phyloP scores from a whole-genome alignment of 92 coral and sea anemone genomes.

The Epizoanthus illoricatus region DNA sequence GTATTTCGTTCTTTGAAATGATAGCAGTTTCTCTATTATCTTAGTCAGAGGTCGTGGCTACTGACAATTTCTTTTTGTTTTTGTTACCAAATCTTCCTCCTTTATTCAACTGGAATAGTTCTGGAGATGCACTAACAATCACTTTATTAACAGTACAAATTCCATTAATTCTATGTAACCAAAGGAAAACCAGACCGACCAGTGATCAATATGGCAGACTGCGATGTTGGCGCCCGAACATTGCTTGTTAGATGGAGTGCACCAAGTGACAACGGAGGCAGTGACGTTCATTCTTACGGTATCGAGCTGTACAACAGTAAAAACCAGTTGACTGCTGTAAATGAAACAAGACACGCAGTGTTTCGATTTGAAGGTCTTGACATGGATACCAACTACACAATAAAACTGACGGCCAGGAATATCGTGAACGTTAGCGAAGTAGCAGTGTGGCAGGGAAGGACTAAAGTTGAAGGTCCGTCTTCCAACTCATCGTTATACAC shows the following conservation, averaged over 20 bases:
- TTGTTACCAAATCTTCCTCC: no score
- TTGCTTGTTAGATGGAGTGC: constrained; percentile 10
- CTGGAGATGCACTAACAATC: no score
- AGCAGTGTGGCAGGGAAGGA: background rate
- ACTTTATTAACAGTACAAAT: no score
- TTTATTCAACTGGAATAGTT: no score
- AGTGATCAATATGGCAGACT: background rate
- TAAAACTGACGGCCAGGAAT: constrained; percentile 25
- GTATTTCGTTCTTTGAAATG: no score
- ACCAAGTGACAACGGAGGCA: constrained; percentile 24
- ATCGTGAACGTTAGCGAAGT: background rate
- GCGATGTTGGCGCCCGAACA: background rate
- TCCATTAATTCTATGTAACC: background rate
- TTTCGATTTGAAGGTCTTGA: constrained; percentile 18
- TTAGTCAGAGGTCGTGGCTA: no score
- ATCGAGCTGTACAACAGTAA: constrained; percentile 15
- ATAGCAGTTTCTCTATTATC: no score
- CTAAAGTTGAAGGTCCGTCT: constrained; percentile 10
- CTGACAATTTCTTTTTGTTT: no score
- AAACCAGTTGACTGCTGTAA: background rate
- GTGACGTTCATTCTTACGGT: background rate
- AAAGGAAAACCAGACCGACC: constrained; percentile 1
- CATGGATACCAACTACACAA: constrained; percentile 12
- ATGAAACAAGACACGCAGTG: constrained; percentile 11
- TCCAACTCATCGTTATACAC: no score